Evolutionary conservation across 2,113 vertebrate genomes (phyloP).

Genomic region (Pterocles orientalis): DNA sequence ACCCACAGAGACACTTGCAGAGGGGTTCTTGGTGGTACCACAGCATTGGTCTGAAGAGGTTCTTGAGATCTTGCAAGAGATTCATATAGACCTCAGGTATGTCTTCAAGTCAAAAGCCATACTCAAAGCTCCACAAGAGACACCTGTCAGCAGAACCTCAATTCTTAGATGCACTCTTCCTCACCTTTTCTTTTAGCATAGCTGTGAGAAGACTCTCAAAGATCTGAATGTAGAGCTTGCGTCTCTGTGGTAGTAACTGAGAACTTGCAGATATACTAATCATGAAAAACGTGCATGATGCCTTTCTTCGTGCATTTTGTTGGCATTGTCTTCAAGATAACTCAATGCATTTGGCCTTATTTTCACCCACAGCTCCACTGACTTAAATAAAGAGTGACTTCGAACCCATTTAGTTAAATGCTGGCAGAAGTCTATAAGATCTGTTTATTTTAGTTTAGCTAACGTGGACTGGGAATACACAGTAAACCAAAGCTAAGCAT

Average conservation of each 20-base stretch:
- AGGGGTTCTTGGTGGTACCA: not conserved
- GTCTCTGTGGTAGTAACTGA: not conserved
- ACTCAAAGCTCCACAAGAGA: not conserved
- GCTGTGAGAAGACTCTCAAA: not conserved
- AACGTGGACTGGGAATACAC: not conserved
- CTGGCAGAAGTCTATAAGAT: not conserved
- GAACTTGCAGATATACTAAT: not conserved
- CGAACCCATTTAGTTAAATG: not conserved
- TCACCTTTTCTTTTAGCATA: not conserved
- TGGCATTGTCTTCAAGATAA: not conserved
- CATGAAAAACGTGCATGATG: not conserved
- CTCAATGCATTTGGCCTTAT: not conserved
- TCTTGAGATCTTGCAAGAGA: not conserved
- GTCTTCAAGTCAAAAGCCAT: not conserved
- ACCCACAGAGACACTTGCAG: not conserved
- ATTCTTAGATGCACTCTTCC: not conserved
- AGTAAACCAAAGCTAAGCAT: not conserved
- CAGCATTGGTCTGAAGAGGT: not conserved
- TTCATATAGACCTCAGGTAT: not conserved
- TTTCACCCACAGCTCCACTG: conserved; percentile 35
- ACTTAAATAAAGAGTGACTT: conserved; percentile 25
- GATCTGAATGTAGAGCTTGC: not conserved
- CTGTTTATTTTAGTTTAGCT: conserved; percentile 37
- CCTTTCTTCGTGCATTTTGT: not conserved
- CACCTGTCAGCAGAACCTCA: not conserved